Evolutionary conservation across 1,140 invertebrate genomes (phyloP).

Genomic region (Saccostrea echinata): DNA sequence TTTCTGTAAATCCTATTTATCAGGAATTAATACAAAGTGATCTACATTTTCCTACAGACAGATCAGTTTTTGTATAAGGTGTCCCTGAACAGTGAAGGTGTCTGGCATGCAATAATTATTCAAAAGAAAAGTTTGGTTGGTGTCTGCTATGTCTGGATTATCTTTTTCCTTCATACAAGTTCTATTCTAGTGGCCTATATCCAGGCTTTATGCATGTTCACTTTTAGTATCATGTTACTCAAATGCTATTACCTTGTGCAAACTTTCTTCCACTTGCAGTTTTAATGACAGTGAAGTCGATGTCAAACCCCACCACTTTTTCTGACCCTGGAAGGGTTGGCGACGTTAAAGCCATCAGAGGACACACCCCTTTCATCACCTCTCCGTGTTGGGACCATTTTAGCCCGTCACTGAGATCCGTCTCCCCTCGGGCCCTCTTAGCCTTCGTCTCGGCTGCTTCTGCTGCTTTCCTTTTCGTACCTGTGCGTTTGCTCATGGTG

Average conservation of each 20-base stretch:
- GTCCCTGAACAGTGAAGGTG: no score
- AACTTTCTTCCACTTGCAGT: constrained; percentile 76
- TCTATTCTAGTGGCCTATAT: no score
- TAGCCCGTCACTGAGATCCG: constrained; percentile 63
- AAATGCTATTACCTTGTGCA: constrained; percentile 67
- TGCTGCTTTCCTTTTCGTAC: constrained; percentile 66
- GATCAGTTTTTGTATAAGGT: no score
- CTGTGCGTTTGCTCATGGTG: constrained; percentile 48
- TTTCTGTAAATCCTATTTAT: no score
- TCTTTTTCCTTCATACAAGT: no score
- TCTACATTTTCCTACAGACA: no score
- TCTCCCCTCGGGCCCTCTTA: constrained; percentile 69
- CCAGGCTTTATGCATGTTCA: no score
- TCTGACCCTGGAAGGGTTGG: constrained; percentile 61
- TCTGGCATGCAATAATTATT: no score
- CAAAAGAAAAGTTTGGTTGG: no score
- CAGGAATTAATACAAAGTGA: no score
- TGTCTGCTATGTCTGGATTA: no score
- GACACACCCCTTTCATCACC: constrained; percentile 63
- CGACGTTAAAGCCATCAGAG: constrained; percentile 64
- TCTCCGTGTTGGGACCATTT: constrained; percentile 66
- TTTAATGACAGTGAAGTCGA: constrained; percentile 77
- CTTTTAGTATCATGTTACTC: no score
- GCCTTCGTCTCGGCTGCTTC: constrained; percentile 57
- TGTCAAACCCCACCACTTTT: constrained; percentile 74